These are phyloP conservation scores for Tangachromis dhanisi DNA, from an alignment of 2,113 vertebrate species.

Conservation along the genomic window DNA sequence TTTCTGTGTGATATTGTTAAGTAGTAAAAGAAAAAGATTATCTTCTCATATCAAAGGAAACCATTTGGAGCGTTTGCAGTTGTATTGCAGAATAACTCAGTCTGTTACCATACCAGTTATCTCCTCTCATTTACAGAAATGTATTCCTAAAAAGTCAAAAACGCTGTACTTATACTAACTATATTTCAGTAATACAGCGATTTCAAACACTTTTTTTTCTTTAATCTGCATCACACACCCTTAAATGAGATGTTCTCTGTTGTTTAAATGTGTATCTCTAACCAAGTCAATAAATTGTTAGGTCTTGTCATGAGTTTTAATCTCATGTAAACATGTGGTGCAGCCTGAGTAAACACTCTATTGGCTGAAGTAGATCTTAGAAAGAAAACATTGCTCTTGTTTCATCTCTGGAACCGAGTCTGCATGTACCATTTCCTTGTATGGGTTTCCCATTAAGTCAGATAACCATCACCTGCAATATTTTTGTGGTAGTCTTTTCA, in stretches of 20 bases:
- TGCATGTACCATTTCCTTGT: slow-evolving; percentile 15
- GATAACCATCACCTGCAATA: background rate
- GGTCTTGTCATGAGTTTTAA: slow-evolving; percentile 41
- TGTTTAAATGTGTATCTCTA: slow-evolving; percentile 28
- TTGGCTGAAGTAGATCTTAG: slow-evolving; percentile 25
- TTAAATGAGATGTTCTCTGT: background rate
- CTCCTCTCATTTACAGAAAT: background rate
- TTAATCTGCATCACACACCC: background rate
- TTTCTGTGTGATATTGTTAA: background rate
- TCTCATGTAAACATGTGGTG: slow-evolving; percentile 47
- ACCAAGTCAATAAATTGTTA: slow-evolving; percentile 19
- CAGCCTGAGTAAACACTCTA: slow-evolving; percentile 41
- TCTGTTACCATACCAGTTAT: background rate
- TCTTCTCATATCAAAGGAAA: background rate
- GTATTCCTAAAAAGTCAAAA: background rate
- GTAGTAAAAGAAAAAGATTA: background rate
- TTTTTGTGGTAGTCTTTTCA: background rate
- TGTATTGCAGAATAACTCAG: background rate
- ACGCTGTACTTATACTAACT: background rate
- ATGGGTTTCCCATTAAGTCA: slow-evolving; percentile 25
- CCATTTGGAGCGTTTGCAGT: background rate
- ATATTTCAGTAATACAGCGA: background rate
- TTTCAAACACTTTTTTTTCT: background rate
- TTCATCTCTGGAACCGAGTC: background rate
- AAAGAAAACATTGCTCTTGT: slow-evolving; percentile 16